Percentiles rank a stretch among this genome's conserved stretches.
Evolutionary conservation across 2,888 invertebrate species (phyloP).

Genomic region (Nemapogon koenigi): DNA sequence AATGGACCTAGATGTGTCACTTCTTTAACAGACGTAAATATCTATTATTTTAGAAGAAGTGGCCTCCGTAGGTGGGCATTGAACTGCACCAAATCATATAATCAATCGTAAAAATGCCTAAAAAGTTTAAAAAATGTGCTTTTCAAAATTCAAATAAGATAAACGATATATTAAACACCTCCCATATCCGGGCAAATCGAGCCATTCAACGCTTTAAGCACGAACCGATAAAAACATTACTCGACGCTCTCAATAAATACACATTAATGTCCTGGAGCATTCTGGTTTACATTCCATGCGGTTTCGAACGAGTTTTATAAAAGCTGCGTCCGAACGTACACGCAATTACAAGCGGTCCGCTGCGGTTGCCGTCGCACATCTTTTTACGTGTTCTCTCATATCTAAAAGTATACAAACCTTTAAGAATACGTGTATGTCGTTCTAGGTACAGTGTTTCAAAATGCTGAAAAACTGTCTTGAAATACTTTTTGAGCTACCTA

Average conservation of each 20-base stretch:
- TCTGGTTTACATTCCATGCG: slow-evolving; percentile 62
- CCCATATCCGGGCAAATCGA: slow-evolving; percentile 38
- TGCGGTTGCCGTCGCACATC: slow-evolving; percentile 13
- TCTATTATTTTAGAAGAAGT: too few species aligned
- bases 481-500: too few species aligned
- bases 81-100: too few species aligned
- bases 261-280: slow-evolving; percentile 59
- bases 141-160: slow-evolving; percentile 20
- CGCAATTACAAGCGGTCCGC: slow-evolving; percentile 49
- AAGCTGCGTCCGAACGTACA: slow-evolving; percentile 55
- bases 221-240: slow-evolving; percentile 61
- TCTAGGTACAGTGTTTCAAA: too few species aligned
- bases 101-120: too few species aligned
- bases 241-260: slow-evolving; percentile 60
- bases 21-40: too few species aligned
- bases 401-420: slow-evolving; percentile 1
- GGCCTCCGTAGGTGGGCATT: too few species aligned
- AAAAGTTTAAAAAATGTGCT: slow-evolving; percentile 7
- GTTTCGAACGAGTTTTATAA: slow-evolving; percentile 61
- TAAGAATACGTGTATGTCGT: too few species aligned
- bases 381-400: background rate
- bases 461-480: too few species aligned
- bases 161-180: slow-evolving; percentile 26
- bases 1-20: too few species aligned
- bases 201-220: slow-evolving; percentile 34